Evolutionary conservation across 1,140 invertebrate genomes (phyloP), one percentile per base, ranked within the genome.

Genomic region (Euura lappo): DNA sequence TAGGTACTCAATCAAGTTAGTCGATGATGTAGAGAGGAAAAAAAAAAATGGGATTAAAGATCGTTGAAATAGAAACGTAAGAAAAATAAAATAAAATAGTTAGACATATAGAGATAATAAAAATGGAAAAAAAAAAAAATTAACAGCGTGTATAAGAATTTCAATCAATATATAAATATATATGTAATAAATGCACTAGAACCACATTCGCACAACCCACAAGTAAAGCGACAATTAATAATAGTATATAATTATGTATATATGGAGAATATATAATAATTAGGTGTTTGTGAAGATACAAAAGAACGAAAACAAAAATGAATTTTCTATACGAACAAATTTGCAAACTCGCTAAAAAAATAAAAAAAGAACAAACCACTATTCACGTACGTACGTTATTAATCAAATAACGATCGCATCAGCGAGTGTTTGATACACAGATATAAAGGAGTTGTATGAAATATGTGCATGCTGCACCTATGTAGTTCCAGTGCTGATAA

Each of bases 191-290:
- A 78, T 77, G 79, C 78, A 80, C 73, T 80, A 79, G 78, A 76
- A 79, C 73, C 78, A 78, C 76, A 81, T 77, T 79, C 77, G 77
- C 78, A 80, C 77, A 75, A 80, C 69, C 77, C 78, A 80, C 79
- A 78, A 81, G 74, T 80, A 81, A 81, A 80, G 79, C 80, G 78
- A 81, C 80, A 79, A 72, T 78, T 28, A 78, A 81, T 80, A 79
- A 81, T 80, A 70, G 46, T 28, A 28, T n/a, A n/a, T 28, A 28
- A 28, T 28, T 28, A 28, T 28, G 28, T 28, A 28, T 28, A 28
- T 28, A 28, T 28, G 28, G 28, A 28, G 28, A 28, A 28, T 28
- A 28, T 28, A 28, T 28, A 28, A 28, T 28, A 28, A 28, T 28
- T 28, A 28, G 28, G 28, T 28, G 28, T 28, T 28, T 28, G 28